Conservation (phyloP, 2,888 invertebrate species). For the Zhuqinia jingwanae region DNA sequence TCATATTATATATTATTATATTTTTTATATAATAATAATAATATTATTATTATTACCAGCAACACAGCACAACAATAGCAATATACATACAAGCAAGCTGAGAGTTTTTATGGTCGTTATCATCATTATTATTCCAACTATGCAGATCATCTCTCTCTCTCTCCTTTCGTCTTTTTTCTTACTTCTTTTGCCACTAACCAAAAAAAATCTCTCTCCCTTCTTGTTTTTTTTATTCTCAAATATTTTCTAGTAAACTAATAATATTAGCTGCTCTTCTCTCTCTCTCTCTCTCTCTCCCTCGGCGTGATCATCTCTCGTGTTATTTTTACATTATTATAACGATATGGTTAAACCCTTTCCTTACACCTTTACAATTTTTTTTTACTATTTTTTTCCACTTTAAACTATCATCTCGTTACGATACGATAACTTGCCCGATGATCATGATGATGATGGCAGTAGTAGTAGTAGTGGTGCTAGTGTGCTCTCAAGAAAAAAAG, state of each 20-base stretch:
- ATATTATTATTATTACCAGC: neutral
- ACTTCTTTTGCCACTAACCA: slow-evolving; percentile 32
- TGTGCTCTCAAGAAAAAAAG: slow-evolving; percentile 52
- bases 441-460: slow-evolving; percentile 16
- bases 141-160: slow-evolving; percentile 73
- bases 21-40: slow-evolving; percentile 15
- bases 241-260: slow-evolving; percentile 56
- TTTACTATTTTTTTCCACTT: slow-evolving; percentile 43
- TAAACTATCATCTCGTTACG: slow-evolving; percentile 44
- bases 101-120: slow-evolving; percentile 74
- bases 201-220: slow-evolving; percentile 2
- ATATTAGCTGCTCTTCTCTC: slow-evolving; percentile 1
- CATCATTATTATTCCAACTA: slow-evolving; percentile 74
- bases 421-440: neutral
- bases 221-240: slow-evolving; percentile 1
- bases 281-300: neutral
- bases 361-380: slow-evolving; percentile 58
- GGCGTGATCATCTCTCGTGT: slow-evolving; percentile 33
- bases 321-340: slow-evolving; percentile 51
- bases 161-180: neutral
- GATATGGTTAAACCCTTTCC: slow-evolving; percentile 61
- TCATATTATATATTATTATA: too few relatives aligned
- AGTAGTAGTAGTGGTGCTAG: too few relatives aligned
- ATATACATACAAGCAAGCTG: slow-evolving; percentile 12
- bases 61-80: too few relatives aligned